Evolutionary conservation across 2,797 vertebrate species (phyloP).

Genomic region (Karalla daura): DNA sequence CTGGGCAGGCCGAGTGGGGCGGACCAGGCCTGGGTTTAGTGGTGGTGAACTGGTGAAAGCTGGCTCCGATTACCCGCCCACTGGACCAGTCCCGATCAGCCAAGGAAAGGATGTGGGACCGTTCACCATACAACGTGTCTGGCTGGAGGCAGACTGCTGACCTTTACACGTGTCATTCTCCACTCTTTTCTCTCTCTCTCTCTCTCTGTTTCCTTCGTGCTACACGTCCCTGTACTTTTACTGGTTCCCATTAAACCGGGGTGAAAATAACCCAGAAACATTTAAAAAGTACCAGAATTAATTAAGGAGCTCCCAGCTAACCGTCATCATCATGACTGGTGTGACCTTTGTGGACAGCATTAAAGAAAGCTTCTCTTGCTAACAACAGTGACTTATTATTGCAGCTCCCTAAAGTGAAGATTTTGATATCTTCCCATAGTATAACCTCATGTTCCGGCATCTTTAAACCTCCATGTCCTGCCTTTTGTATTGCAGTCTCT

Average conservation of each 20-base stretch:
- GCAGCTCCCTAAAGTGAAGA: not conserved
- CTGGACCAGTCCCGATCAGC: not conserved
- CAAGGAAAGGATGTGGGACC: not conserved
- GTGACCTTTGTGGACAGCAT: not conserved
- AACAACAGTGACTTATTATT: slow-evolving; percentile 5
- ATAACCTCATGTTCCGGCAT: not conserved
- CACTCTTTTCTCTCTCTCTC: not conserved
- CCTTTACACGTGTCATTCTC: slow-evolving; percentile 6
- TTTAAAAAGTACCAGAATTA: slow-evolving; percentile 9
- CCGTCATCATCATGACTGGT: not conserved
- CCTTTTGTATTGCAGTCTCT: not conserved
- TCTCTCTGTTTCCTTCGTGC: not conserved
- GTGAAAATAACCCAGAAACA: not conserved
- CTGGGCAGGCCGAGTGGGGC: slow-evolving; percentile 14
- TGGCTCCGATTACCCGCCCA: not conserved
- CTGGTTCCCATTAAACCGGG: not conserved
- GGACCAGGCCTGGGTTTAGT: not conserved
- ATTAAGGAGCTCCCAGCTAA: not conserved
- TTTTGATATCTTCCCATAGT: slow-evolving; percentile 30
- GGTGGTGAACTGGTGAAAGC: slow-evolving; percentile 20
- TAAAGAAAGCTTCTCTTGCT: too few relatives aligned
- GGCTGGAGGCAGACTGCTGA: slow-evolving; percentile 5
- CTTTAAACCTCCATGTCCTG: not conserved
- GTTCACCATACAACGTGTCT: not conserved
- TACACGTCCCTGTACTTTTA: not conserved